These are phyloP conservation scores for Elegia similella DNA, from an alignment of 2,888 invertebrate species.

Conservation along the genomic window DNA sequence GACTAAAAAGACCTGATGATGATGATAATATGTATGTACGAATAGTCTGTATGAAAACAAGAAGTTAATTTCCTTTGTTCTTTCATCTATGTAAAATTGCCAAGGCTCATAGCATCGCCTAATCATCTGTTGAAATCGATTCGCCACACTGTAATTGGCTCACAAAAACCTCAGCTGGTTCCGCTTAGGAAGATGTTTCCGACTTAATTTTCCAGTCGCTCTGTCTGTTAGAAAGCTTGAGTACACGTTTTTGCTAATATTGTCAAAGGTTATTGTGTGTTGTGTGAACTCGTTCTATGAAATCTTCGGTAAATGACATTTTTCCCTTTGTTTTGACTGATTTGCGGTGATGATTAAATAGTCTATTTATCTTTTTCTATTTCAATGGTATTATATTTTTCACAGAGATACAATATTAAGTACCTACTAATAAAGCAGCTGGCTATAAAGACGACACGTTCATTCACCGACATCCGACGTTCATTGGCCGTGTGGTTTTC, in stretches of 20 bases:
- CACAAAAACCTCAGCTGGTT: conserved; percentile 34
- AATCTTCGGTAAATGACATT: not conserved
- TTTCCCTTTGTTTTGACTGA: not conserved
- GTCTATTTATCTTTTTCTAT: no score
- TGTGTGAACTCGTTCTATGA: not conserved
- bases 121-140: not conserved
- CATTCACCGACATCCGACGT: no score
- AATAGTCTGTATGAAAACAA: no score
- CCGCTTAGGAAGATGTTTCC: conserved; percentile 44
- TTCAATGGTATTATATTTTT: no score
- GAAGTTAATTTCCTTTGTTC: not conserved
- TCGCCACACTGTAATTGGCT: not conserved
- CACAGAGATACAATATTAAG: no score
- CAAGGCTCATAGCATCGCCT: not conserved
- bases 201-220: conserved; percentile 47
- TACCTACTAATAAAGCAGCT: no score
- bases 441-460: no score
- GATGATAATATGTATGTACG: no score
- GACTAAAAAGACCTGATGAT: no score
- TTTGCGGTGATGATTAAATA: not conserved
- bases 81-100: not conserved
- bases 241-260: conserved; percentile 4
- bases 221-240: conserved; percentile 47
- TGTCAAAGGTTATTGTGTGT: not conserved
- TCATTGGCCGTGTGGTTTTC: no score